A percentile compares a stretch with the other conserved stretches of the same genome.
These are phyloP conservation scores for Lateolabrax maculatus DNA, from an alignment of 2,797 vertebrate genomes.

Conservation along the genomic window DNA sequence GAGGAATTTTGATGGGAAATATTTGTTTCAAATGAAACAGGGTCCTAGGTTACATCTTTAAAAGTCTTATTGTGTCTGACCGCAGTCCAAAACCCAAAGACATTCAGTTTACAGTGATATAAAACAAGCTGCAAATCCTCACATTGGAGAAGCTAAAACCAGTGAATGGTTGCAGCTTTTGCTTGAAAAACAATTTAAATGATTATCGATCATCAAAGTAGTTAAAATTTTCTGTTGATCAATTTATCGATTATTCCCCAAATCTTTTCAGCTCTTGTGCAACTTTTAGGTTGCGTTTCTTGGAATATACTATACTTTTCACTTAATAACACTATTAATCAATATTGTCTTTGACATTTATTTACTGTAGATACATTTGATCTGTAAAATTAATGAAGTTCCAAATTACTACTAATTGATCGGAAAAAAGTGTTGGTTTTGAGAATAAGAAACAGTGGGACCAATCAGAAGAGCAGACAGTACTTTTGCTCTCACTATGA, in stretches of 20 bases:
- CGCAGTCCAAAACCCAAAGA: too few species aligned
- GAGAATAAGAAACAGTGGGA: neutral
- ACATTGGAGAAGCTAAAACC: neutral
- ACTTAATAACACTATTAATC: neutral
- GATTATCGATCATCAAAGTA: neutral
- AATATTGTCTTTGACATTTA: neutral
- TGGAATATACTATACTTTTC: neutral
- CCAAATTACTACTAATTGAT: neutral
- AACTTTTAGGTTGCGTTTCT: neutral
- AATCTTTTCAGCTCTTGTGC: neutral
- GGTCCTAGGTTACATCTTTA: too few species aligned
- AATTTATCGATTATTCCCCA: neutral
- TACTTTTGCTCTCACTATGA: conserved; percentile 23
- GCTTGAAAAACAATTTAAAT: neutral
- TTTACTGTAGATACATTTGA: neutral
- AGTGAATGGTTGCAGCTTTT: neutral
- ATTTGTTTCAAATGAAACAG: too few species aligned
- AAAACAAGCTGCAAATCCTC: neutral
- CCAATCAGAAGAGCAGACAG: neutral
- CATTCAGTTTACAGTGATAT: too few species aligned
- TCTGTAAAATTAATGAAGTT: neutral
- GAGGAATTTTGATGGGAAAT: too few species aligned
- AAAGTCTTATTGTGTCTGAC: too few species aligned
- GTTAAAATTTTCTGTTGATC: neutral
- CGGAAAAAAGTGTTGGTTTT: neutral